Percentiles rank a stretch among this genome's conserved stretches.
These are phyloP conservation scores for Camelus dromedarius DNA, from an alignment of 2,113 vertebrate genomes.

Conservation along the genomic window DNA sequence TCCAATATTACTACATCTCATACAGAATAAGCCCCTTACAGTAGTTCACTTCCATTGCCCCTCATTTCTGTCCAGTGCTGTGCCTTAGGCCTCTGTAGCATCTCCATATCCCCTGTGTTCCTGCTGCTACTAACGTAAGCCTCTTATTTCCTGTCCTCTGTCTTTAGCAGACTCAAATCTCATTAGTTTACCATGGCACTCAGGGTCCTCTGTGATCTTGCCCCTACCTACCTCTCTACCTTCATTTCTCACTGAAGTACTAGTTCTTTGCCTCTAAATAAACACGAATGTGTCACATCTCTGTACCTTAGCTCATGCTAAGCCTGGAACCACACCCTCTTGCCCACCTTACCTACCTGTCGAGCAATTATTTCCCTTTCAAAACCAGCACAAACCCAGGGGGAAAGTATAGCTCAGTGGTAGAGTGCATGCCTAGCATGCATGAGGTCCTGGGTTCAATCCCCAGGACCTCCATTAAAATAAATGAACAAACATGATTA, in stretches of 20 bases:
- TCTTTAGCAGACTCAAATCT: neutral
- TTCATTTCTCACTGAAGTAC: neutral
- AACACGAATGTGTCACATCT: neutral
- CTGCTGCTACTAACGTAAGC: neutral
- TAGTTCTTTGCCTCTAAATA: neutral
- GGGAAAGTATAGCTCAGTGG: too few relatives aligned
- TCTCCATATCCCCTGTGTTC: neutral
- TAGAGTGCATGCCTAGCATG: too few relatives aligned
- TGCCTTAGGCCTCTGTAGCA: neutral
- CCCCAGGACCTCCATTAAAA: too few relatives aligned
- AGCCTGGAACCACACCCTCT: neutral
- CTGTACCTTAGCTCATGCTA: neutral
- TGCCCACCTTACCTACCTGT: neutral
- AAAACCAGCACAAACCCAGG: neutral
- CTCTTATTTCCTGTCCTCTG: neutral
- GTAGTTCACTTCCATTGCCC: neutral
- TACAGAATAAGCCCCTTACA: neutral
- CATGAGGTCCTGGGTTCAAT: too few relatives aligned
- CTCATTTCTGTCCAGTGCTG: neutral
- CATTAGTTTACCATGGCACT: neutral
- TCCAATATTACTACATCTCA: neutral
- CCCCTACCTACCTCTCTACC: neutral
- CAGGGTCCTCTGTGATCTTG: neutral
- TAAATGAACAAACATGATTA: too few relatives aligned
- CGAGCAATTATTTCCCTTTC: neutral